Evolutionary conservation across 2,888 invertebrate species (phyloP).

Genomic region (Chloromyia formosa): DNA sequence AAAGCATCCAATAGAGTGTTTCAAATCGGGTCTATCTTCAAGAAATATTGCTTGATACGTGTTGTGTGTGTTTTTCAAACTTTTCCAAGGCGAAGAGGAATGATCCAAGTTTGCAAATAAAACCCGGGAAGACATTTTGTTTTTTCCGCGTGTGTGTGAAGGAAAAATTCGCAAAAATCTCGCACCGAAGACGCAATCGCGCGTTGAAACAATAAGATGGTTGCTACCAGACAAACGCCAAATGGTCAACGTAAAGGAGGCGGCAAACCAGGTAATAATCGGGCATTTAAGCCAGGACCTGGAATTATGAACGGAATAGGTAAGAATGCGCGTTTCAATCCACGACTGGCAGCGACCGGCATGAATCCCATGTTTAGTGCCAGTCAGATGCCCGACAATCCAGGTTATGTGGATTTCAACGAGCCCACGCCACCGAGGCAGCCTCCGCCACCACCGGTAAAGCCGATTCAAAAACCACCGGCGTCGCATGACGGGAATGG

Average conservation of each 20-base stretch:
- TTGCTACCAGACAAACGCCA: conserved; percentile 10
- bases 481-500: conserved; percentile 16
- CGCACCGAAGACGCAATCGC: neutral
- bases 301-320: conserved; percentile 35
- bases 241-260: conserved; percentile 13
- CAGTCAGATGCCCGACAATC: conserved; percentile 63
- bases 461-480: conserved; percentile 17
- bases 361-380: conserved; percentile 58
- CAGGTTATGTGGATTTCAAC: conserved; percentile 63
- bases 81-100: too few species aligned
- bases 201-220: conserved; percentile 4
- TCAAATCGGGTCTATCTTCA: too few species aligned
- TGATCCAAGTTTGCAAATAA: too few species aligned
- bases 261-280: conserved; percentile 21
- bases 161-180: neutral
- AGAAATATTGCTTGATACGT: too few species aligned
- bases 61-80: too few species aligned
- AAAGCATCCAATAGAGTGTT: too few species aligned
- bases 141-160: conserved; percentile 14
- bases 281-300: conserved; percentile 2
- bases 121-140: conserved; percentile 42
- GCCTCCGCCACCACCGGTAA: neutral
- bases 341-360: conserved; percentile 24
- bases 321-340: conserved; percentile 31
- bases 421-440: conserved; percentile 56